phyloP scores from a whole-genome alignment of 2,113 vertebrate genomes.

The Eidolon helvum region DNA sequence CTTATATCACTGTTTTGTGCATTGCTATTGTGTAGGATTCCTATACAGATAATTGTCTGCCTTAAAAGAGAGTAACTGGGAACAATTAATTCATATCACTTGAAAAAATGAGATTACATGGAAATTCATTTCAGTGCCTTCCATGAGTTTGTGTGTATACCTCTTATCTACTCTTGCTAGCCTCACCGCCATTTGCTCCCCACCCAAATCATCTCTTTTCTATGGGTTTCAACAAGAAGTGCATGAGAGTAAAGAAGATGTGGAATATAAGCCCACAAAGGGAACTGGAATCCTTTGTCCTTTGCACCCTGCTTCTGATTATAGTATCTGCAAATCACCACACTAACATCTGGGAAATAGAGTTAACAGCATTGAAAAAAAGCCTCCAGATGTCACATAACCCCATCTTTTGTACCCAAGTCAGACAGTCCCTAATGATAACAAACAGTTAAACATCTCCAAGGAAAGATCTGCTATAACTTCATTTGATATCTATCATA shows the following conservation, averaged over 20 bases:
- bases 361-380: constrained; percentile 41
- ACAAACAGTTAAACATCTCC: constrained; percentile 58
- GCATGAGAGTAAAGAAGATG: not conserved
- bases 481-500: constrained; percentile 16
- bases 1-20: not conserved
- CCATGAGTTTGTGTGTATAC: not conserved
- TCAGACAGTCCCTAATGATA: constrained; percentile 24
- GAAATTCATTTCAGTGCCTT: not conserved
- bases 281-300: not conserved
- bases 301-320: not conserved
- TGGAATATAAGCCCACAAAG: not conserved
- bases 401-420: constrained; percentile 23
- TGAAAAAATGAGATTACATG: not conserved
- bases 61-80: not conserved
- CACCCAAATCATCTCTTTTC: not conserved
- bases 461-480: not conserved
- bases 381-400: constrained; percentile 48
- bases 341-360: constrained; percentile 64
- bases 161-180: not conserved
- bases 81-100: not conserved
- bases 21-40: not conserved
- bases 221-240: not conserved
- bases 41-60: not conserved
- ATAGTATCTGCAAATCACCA: not conserved
- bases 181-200: not conserved